Percentiles rank a stretch among this genome's conserved stretches.
Conservation (phyloP, 1,140 invertebrate species). For the Drosophila takahashii region DNA sequence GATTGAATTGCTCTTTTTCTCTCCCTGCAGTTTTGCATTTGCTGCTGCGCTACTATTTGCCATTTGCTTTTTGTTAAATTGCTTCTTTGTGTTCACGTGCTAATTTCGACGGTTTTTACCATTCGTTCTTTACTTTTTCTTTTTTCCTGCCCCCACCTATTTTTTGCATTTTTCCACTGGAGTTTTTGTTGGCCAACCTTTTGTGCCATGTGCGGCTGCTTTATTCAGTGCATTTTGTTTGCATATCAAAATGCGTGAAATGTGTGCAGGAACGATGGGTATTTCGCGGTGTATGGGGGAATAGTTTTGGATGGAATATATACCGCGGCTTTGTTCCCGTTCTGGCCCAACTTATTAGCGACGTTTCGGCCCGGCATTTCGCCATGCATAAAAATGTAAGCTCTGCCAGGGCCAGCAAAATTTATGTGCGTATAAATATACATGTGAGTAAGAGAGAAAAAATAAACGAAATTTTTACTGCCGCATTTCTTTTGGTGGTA, state of each 20-base stretch:
- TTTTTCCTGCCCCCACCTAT: conserved; percentile 5
- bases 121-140: conserved; percentile 15
- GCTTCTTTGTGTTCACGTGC: conserved; percentile 73
- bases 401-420: conserved; percentile 57
- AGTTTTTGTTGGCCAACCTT: conserved; percentile 54
- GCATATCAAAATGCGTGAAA: conserved; percentile 81
- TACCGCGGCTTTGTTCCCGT: conserved; percentile 50
- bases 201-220: conserved; percentile 60
- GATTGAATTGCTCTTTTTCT: neutral
- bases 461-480: conserved; percentile 69
- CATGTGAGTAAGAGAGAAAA: conserved; percentile 55
- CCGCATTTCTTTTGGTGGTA: conserved; percentile 32
- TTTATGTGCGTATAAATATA: conserved; percentile 79
- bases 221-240: conserved; percentile 79
- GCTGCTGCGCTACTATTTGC: conserved; percentile 51
- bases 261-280: conserved; percentile 42
- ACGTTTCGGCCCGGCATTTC: conserved; percentile 68
- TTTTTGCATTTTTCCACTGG: conserved; percentile 14
- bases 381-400: conserved; percentile 79
- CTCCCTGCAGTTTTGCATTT: conserved; percentile 44
- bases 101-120: conserved; percentile 70
- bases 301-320: conserved; percentile 35
- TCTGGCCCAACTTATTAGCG: conserved; percentile 73
- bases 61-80: conserved; percentile 76
- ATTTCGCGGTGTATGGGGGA: neutral